A percentile compares a stretch with the other conserved stretches of the same genome.
Conservation (phyloP, 1,140 invertebrate species). For the Holotrichia oblita region DNA sequence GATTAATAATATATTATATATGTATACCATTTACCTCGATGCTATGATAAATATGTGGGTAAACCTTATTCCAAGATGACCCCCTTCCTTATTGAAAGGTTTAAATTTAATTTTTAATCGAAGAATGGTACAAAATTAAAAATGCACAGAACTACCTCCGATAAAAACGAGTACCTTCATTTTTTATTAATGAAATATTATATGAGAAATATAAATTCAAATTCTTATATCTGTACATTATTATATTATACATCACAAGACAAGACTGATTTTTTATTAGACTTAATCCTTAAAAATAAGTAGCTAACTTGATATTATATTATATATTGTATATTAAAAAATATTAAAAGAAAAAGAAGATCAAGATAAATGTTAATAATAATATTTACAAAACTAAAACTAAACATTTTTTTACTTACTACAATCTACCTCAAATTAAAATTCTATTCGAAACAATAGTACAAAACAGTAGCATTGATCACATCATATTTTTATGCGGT, state of each 20-base stretch:
- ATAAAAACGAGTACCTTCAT: background rate
- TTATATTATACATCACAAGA: background rate
- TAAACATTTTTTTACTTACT: background rate
- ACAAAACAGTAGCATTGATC: too few relatives aligned
- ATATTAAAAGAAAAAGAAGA: too few relatives aligned
- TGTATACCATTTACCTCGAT: background rate
- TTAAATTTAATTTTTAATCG: background rate
- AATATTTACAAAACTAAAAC: background rate
- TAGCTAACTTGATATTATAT: background rate
- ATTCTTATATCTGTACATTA: conserved; percentile 13
- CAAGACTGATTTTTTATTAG: conserved; percentile 18
- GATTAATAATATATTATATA: background rate
- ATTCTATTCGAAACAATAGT: too few relatives aligned
- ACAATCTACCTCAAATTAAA: too few relatives aligned
- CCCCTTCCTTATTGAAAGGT: too few relatives aligned
- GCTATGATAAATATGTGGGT: too few relatives aligned
- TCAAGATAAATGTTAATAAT: too few relatives aligned
- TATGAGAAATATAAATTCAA: background rate
- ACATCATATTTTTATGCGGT: background rate
- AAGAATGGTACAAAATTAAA: background rate
- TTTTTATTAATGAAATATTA: conserved; percentile 12
- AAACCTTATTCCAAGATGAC: too few relatives aligned
- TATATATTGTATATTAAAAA: conserved; percentile 9
- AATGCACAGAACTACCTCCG: background rate
- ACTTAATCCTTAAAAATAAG: background rate